Conservation (phyloP, 2,797 vertebrate genomes). For the Yasuhikotakia modesta region DNA sequence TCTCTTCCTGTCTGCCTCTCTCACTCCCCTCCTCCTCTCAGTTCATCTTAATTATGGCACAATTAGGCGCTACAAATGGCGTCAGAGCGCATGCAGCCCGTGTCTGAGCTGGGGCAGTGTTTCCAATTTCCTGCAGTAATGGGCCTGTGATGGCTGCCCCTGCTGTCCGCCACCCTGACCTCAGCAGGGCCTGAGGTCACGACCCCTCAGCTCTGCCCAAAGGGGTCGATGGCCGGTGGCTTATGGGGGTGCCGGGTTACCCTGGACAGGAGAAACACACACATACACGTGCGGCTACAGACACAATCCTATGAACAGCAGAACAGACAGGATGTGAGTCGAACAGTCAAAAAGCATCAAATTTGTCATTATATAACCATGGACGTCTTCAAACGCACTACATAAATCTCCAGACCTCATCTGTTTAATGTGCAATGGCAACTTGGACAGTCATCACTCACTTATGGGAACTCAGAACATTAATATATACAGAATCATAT, state of each 20-base stretch:
- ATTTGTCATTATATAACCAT: background rate
- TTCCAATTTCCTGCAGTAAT: constrained; percentile 69
- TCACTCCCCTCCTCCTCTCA: constrained; percentile 61
- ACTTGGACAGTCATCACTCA: constrained; percentile 26
- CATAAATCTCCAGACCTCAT: constrained; percentile 16
- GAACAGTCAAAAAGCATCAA: background rate
- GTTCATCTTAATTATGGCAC: constrained; percentile 72
- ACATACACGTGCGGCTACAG: constrained; percentile 5
- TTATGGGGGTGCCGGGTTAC: constrained; percentile 45
- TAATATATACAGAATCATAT: constrained; percentile 19
- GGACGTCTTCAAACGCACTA: background rate
- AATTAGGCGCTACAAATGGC: constrained; percentile 75
- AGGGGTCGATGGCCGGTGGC: constrained; percentile 33
- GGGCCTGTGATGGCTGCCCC: constrained; percentile 60
- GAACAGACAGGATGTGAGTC: background rate
- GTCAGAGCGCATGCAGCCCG: constrained; percentile 52
- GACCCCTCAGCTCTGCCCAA: constrained; percentile 50
- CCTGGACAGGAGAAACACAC: constrained; percentile 4
- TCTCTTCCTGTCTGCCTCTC: constrained; percentile 63
- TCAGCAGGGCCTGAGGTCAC: constrained; percentile 48
- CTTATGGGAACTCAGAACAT: constrained; percentile 22
- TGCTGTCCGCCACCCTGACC: constrained; percentile 55
- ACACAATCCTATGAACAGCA: constrained; percentile 26
- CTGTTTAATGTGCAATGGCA: constrained; percentile 13
- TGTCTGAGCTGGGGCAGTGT: constrained; percentile 58